Evolutionary conservation across 1,140 invertebrate genomes (phyloP), one percentile per base, ranked within the genome.

Genomic region (Heliothis virescens): DNA sequence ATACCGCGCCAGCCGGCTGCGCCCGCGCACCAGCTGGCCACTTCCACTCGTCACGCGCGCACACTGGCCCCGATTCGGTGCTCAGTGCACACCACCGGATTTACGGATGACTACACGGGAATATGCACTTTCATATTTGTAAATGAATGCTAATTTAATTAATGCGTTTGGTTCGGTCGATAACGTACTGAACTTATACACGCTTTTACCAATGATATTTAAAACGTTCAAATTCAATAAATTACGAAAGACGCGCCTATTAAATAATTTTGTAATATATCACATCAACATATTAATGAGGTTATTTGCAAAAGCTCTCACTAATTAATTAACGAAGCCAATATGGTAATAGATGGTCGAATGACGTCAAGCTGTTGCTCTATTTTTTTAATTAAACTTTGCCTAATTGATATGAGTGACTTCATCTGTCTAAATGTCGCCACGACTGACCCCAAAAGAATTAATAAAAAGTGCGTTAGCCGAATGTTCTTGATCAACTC

Each of bases 41-140:
- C 21, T 12, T 73, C 67, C 69, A 10, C 47, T n/a, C 15, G 1
- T 18, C n/a, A 67, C 16, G 18, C 73, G 78, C 79, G 73, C 75
- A 73, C 74, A 79, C 55, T 82, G 83, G 62, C 85, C 88, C 79
- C 84, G 85, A 82, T 88, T 86, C 77, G 80, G 81, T 85, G 82
- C 78, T 76, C 60, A 81, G 62, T 34, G 57, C 34, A 48, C 41
- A 65, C 34, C 74, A 80, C 75, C 83, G 87, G 84, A 89, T 85
- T 86, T 83, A 87, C 81, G 85, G 82, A 87, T 86, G 84, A 88
- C 79, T 86, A 82, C 81, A 76, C 82, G 72, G 55, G n/a, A 62
- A 82, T 74, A 84, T 67, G 72, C 74, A 65, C 74, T 76, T 76
- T 76, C 74, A 52, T 63, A 77, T 69, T 69, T 78, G n/a, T 67